These are phyloP conservation scores for Cheilinus undulatus DNA, from an alignment of 2,113 vertebrate genomes.

Conservation along the genomic window DNA sequence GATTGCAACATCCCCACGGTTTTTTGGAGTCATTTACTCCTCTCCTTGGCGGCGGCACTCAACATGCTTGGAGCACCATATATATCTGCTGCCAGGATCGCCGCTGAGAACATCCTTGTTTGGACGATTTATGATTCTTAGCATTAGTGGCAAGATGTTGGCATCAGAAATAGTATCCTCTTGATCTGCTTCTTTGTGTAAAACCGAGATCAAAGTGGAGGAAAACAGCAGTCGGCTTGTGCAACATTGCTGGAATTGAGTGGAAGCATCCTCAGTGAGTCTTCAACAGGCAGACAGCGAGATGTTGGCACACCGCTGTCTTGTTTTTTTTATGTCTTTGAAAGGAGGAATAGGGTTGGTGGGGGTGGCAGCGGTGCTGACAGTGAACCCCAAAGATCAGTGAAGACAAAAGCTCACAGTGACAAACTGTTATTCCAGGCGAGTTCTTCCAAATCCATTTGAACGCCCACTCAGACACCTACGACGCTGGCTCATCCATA, in stretches of 20 bases:
- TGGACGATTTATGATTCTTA: constrained; percentile 53
- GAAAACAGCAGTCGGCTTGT: constrained; percentile 11
- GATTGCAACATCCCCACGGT: constrained; percentile 54
- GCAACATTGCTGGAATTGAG: constrained; percentile 40
- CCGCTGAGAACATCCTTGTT: constrained; percentile 37
- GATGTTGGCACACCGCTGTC: constrained; percentile 17
- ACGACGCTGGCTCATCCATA: constrained; percentile 72
- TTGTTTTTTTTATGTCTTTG: constrained; percentile 48
- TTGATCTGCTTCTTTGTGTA: constrained; percentile 29
- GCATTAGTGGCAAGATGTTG: constrained; percentile 30
- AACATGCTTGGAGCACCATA: constrained; percentile 20
- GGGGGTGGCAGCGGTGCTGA: background rate
- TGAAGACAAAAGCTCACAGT: constrained; percentile 56
- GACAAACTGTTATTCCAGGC: constrained; percentile 74
- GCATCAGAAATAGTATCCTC: constrained; percentile 19
- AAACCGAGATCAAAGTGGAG: constrained; percentile 39
- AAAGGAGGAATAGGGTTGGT: constrained; percentile 19
- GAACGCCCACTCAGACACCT: constrained; percentile 77
- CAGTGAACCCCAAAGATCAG: constrained; percentile 37
- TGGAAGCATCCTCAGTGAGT: constrained; percentile 36
- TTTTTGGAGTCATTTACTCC: constrained; percentile 61
- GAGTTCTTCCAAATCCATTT: constrained; percentile 68
- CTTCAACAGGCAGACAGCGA: constrained; percentile 16
- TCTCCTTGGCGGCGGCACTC: constrained; percentile 26
- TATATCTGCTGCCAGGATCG: constrained; percentile 34